These are phyloP conservation scores for Drosophila orena DNA, from an alignment of 1,140 invertebrate species.

Conservation along the genomic window DNA sequence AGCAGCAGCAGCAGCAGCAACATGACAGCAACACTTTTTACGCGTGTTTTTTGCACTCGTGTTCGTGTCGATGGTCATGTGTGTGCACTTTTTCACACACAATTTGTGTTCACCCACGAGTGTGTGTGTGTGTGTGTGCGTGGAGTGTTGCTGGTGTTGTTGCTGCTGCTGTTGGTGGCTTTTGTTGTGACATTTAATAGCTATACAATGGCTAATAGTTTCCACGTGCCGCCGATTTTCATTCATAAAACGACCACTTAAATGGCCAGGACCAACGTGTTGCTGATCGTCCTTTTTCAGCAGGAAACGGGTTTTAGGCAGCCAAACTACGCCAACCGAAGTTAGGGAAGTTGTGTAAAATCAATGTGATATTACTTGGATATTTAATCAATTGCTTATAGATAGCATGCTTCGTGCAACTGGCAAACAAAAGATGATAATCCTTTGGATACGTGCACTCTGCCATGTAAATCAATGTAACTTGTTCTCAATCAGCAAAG, in stretches of 20 bases:
- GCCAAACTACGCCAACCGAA: not conserved
- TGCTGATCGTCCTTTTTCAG: conserved; percentile 29
- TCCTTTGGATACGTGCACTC: not conserved
- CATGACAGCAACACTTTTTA: conserved; percentile 76
- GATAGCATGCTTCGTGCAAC: not conserved
- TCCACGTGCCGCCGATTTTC: conserved; percentile 74
- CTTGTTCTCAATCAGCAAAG: too few relatives aligned
- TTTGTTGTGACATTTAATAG: conserved; percentile 78
- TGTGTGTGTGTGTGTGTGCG: conserved; percentile 6
- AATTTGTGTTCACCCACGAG: conserved; percentile 54
- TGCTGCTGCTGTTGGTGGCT: conserved; percentile 20
- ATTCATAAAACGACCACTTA: conserved; percentile 69
- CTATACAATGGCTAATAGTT: conserved; percentile 75
- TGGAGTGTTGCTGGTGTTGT: not conserved
- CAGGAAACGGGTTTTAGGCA: too few relatives aligned
- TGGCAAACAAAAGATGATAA: not conserved
- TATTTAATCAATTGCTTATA: too few relatives aligned
- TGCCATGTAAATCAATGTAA: too few relatives aligned
- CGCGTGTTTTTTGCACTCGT: conserved; percentile 61
- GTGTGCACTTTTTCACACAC: conserved; percentile 75
- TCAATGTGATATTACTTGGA: too few relatives aligned
- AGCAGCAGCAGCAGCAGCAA: conserved; percentile 24
- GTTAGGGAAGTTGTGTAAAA: too few relatives aligned
- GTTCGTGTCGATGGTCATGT: conserved; percentile 26
- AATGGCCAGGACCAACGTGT: conserved; percentile 48